Conservation (phyloP, 2,888 invertebrate genomes). For the Cybosia mesomella region DNA sequence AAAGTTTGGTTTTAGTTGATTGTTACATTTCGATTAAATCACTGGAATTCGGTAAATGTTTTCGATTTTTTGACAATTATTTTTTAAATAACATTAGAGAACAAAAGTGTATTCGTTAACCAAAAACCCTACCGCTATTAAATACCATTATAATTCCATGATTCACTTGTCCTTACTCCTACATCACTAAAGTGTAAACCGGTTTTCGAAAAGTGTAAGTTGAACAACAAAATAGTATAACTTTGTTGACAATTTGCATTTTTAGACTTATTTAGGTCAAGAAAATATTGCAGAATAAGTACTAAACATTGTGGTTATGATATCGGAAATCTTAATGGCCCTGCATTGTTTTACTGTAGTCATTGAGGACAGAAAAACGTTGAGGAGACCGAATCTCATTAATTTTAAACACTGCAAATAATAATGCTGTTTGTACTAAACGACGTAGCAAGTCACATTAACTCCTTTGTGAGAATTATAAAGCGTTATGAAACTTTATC, state of each 20-base stretch:
- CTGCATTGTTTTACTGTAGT: constrained; percentile 54
- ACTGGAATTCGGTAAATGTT: no score
- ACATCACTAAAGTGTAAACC: neutral
- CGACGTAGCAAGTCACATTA: neutral
- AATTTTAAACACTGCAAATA: neutral
- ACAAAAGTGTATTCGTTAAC: no score
- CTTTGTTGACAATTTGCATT: neutral
- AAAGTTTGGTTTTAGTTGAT: no score
- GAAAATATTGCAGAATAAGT: constrained; percentile 38
- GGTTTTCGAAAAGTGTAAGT: neutral
- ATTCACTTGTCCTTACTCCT: neutral
- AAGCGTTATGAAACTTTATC: neutral
- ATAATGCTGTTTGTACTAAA: neutral
- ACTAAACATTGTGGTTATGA: constrained; percentile 42
- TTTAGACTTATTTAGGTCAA: constrained; percentile 28
- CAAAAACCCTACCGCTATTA: no score
- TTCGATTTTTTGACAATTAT: no score
- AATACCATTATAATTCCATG: neutral
- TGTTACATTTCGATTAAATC: no score
- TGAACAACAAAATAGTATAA: neutral
- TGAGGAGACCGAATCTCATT: neutral
- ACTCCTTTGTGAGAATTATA: neutral
- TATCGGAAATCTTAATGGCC: constrained; percentile 59
- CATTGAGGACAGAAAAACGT: constrained; percentile 22
- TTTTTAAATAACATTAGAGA: no score